phyloP scores from a whole-genome alignment of 2,888 invertebrate genomes.

The Limenitis arthemis region DNA sequence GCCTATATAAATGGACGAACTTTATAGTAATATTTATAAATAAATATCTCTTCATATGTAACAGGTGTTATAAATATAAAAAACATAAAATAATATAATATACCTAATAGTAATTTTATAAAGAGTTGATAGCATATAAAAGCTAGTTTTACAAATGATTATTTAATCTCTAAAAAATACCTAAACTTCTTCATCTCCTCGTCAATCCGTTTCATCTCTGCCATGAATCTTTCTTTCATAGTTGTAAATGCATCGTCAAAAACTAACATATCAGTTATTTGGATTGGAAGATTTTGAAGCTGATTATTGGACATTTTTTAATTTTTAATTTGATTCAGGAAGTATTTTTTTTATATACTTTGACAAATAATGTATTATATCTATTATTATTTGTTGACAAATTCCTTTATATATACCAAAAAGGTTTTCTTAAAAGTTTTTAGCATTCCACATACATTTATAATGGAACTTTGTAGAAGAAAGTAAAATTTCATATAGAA shows the following conservation, averaged over 20 bases:
- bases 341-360: conserved; percentile 5
- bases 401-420: not conserved
- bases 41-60: too few species aligned
- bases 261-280: conserved; percentile 32
- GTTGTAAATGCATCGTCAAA: conserved; percentile 37
- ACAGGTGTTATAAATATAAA: too few species aligned
- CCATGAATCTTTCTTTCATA: conserved; percentile 38
- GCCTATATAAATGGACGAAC: too few species aligned
- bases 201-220: conserved; percentile 43
- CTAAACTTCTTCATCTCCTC: conserved; percentile 43
- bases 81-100: too few species aligned
- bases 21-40: too few species aligned
- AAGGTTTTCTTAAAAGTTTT: not conserved
- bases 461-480: too few species aligned
- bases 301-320: conserved; percentile 20
- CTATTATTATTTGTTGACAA: too few species aligned
- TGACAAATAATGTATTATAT: not conserved
- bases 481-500: too few species aligned
- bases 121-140: not conserved
- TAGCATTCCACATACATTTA: too few species aligned
- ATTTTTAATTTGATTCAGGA: not conserved
- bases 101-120: too few species aligned
- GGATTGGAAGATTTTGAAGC: conserved; percentile 33
- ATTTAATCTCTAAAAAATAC: conserved; percentile 22
- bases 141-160: too few species aligned